Evolutionary conservation across 2,113 vertebrate species (phyloP), one percentile per base, ranked within the genome.

Genomic region (Lasiurus borealis): DNA sequence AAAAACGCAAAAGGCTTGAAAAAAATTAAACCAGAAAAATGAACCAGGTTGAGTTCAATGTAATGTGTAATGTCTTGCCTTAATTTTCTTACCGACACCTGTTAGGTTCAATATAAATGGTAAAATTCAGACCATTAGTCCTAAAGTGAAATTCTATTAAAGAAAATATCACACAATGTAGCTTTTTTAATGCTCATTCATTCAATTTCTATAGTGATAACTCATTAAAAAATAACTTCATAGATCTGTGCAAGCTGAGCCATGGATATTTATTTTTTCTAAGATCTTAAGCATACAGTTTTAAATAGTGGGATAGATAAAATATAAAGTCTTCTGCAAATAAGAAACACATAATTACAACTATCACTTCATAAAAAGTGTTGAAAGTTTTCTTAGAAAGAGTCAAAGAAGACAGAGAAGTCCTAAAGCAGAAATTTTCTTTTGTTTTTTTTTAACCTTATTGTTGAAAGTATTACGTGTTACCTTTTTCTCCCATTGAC

Each of bases 141-240:
- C 27, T 81, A 48, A 44, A 93, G 72, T 97, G 62, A 96, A 97
- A 94, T 85, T 89, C 25, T 72, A 21, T 72, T 96, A 95, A 78
- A 94, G 2, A 86, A 81, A 59, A 77, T 27, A 54, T 44, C 9
- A 96, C 40, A 46, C n/a, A 77, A 8, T 19, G 69, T 72, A 72
- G 54, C 15, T 92, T 78, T 34, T 82, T 50, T 76, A 73, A 78
- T n/a, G 80, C 25, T 72, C 93, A 82, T 3, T 90, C 7, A 95
- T 95, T 57, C 11, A 92, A n/a, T 94, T 95, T 83, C 48, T 10
- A 19, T 96, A 90, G 7, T 48, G 8, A 8, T 46, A 93, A 97
- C 23, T 95, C 72, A 85, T 91, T 90, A 90, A 96, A 95, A 92
- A 96, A 69, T 72, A 5, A 6, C 46, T 83, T 95, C 54, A 85